Evolutionary conservation across 2,113 vertebrate genomes (phyloP), one percentile per base, ranked within the genome.

Genomic region (Aldabrachelys gigantea): DNA sequence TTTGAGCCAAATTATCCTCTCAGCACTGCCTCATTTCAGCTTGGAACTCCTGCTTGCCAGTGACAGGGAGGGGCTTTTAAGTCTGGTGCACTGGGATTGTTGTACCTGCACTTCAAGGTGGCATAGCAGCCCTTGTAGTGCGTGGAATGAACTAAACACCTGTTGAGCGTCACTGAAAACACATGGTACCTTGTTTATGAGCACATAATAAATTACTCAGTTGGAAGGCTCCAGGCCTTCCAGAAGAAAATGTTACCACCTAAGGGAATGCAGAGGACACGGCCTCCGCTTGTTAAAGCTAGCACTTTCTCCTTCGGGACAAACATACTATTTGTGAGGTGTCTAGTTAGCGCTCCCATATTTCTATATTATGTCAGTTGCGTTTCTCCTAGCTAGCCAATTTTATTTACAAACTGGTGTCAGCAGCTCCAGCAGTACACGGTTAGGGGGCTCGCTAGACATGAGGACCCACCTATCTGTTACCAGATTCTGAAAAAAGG

Each of bases 141-240:
- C 29, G 24, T 4, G 31, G 16, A 27, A 44, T 49, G 65, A 94
- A 88, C 11, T 10, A 57, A 97, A 94, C 41, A 83, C 24, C 84
- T 62, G 84, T 72, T 93, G 75, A 85, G 92, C 79, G 29, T 25
- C 31, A 84, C 10, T 0, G 2, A 80, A 27, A 65, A 52, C 0
- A 11, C 3, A 6, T 56, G 47, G 84, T 0, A 0, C 1, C 0
- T 1, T 62, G 89, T 86, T 84, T 78, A 53, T 57, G 87, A 89
- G 80, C 57, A 65, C 80, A 25, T 35, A 79, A 21, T 47, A 78
- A 84, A 50, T 59, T 27, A 87, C 87, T 91, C 7, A 91, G 47
- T 38, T 80, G 89, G 91, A 84, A 76, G 96, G 76, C 80, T 78
- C 88, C 11, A 57, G 62, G 76, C 87, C 93, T 80, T 19, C 89